A percentile compares a stretch with the other conserved stretches of the same genome.
Conservation (phyloP, 2,888 invertebrate genomes). For the Urechis unicinctus region DNA sequence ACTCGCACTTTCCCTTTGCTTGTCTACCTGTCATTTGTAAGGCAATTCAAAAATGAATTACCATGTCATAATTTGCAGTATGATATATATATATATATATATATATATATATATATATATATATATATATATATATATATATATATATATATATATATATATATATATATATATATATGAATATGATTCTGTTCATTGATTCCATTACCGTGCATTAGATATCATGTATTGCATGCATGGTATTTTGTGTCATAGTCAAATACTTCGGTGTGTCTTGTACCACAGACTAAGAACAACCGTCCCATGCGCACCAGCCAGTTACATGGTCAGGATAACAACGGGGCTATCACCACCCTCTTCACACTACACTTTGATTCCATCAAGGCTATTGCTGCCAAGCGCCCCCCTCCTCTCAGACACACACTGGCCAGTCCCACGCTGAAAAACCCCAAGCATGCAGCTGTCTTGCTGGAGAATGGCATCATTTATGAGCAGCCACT, state of each 20-base stretch:
- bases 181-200: no score
- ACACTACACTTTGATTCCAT: slow-evolving; percentile 65
- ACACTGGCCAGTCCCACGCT: slow-evolving; percentile 63
- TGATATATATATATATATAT: no score
- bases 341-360: slow-evolving; percentile 60
- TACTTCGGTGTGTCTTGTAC: neutral
- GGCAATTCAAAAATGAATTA: neutral
- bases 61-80: neutral
- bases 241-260: neutral
- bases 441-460: slow-evolving; percentile 78
- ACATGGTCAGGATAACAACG: slow-evolving; percentile 71
- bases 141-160: slow-evolving; percentile 1
- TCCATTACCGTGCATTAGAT: neutral
- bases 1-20: no score
- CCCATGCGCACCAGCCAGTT: slow-evolving; percentile 72
- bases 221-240: neutral
- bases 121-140: neutral
- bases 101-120: neutral
- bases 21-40: no score
- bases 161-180: neutral
- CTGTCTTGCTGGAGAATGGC: slow-evolving; percentile 74
- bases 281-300: slow-evolving; percentile 61
- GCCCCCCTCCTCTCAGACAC: slow-evolving; percentile 67
- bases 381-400: slow-evolving; percentile 60
- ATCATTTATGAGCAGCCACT: slow-evolving; percentile 79